These are phyloP conservation scores for Uropsilus gracilis DNA, from an alignment of 2,113 vertebrate species.

Conservation along the genomic window DNA sequence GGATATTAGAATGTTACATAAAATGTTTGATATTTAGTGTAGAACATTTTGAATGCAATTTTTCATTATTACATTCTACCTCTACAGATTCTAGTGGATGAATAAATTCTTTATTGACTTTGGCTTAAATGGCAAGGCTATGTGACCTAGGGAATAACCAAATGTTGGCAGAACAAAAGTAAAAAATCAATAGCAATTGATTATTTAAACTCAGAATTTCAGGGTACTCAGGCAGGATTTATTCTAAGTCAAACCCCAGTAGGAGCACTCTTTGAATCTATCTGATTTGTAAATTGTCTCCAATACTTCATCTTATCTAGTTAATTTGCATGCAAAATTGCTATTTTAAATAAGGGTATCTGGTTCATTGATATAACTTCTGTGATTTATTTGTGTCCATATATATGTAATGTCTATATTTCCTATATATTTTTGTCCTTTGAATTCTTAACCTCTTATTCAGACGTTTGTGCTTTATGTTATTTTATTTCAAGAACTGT, in stretches of 20 bases:
- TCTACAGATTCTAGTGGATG: slow-evolving; percentile 70
- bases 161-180: slow-evolving; percentile 72
- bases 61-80: slow-evolving; percentile 61
- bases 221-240: slow-evolving; percentile 68
- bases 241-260: slow-evolving; percentile 12
- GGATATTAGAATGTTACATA: slow-evolving; percentile 48
- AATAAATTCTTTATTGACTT: slow-evolving; percentile 78
- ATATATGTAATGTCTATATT: neutral
- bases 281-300: slow-evolving; percentile 58
- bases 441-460: neutral
- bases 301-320: slow-evolving; percentile 7
- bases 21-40: slow-evolving; percentile 29
- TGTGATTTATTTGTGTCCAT: slow-evolving; percentile 42
- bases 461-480: neutral
- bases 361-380: slow-evolving; percentile 44
- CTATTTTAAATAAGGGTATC: slow-evolving; percentile 47
- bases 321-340: slow-evolving; percentile 49
- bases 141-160: slow-evolving; percentile 72
- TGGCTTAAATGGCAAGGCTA: slow-evolving; percentile 46
- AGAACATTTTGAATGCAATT: slow-evolving; percentile 66
- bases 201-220: slow-evolving; percentile 78
- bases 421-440: neutral
- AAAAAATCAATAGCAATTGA: slow-evolving; percentile 79
- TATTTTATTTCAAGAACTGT: neutral
- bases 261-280: slow-evolving; percentile 66